Evolutionary conservation across 2,113 vertebrate genomes (phyloP).

Genomic region (Prietella phreatophila): DNA sequence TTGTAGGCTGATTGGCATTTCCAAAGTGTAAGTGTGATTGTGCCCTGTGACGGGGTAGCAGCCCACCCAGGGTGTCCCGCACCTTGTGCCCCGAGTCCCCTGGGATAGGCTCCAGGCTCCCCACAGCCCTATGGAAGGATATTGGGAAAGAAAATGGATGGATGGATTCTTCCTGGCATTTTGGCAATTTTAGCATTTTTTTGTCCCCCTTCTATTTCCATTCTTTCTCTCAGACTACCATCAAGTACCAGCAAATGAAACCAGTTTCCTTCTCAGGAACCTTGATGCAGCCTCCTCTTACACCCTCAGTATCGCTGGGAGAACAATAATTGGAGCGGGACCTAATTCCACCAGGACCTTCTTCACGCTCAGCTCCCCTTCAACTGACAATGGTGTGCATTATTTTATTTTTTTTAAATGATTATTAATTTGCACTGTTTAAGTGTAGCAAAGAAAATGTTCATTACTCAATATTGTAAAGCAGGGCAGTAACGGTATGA

Average conservation of each 20-base stretch:
- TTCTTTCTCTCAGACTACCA: conserved; percentile 15
- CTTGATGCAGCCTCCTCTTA: conserved; percentile 28
- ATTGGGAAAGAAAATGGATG: too few relatives aligned
- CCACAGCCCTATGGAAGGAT: too few relatives aligned
- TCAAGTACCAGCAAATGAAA: conserved; percentile 26
- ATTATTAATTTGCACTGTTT: not conserved
- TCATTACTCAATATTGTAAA: not conserved
- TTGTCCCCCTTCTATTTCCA: not conserved
- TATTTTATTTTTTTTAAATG: too few relatives aligned
- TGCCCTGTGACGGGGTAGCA: too few relatives aligned
- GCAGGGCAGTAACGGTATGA: not conserved
- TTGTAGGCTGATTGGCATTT: too few relatives aligned
- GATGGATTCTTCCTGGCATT: not conserved
- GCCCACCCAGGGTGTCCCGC: too few relatives aligned
- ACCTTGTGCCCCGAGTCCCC: too few relatives aligned
- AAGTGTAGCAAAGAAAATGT: not conserved
- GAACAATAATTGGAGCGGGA: conserved; percentile 39
- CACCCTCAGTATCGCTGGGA: conserved; percentile 38
- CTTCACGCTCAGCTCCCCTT: not conserved
- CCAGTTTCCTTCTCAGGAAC: conserved; percentile 38
- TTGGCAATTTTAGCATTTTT: not conserved
- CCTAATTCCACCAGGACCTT: conserved; percentile 38
- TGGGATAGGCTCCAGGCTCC: too few relatives aligned
- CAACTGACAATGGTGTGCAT: not conserved
- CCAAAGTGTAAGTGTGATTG: too few relatives aligned